Percentiles rank a stretch among this genome's conserved stretches.
phyloP scores from a whole-genome alignment of 2,888 invertebrate genomes.

The Coelinius sp. region DNA sequence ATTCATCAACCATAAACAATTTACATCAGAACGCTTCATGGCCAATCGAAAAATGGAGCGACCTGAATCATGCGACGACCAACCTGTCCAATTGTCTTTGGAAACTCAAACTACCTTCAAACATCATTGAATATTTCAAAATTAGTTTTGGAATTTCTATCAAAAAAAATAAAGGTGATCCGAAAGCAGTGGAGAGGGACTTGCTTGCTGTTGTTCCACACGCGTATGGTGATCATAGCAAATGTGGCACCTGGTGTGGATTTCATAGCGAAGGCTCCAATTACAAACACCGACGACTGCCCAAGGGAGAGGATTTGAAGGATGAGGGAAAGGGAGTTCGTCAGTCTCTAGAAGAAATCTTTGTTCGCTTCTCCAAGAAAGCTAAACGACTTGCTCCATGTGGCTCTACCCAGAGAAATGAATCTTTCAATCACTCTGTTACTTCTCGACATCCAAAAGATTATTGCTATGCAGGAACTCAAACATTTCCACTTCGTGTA shows the following conservation, averaged over 20 bases:
- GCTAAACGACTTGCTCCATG: conserved; percentile 44
- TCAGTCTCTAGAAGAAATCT: conserved; percentile 32
- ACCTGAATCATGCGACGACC: conserved; percentile 39
- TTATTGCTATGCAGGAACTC: conserved; percentile 46
- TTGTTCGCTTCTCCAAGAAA: conserved; percentile 40
- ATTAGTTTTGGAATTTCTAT: conserved; percentile 41
- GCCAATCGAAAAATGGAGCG: conserved; percentile 37
- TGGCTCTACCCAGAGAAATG: conserved; percentile 44
- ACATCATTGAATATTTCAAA: conserved; percentile 39
- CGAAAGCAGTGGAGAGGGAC: conserved; percentile 31
- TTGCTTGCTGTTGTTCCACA: conserved; percentile 38
- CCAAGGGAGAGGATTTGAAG: conserved; percentile 33
- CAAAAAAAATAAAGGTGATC: conserved; percentile 39
- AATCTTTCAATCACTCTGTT: conserved; percentile 42
- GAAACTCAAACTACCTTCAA: conserved; percentile 32
- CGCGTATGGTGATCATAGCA: conserved; percentile 39
- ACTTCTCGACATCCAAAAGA: conserved; percentile 40
- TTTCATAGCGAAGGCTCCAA: conserved; percentile 38
- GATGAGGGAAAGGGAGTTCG: background rate
- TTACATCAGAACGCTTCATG: conserved; percentile 30
- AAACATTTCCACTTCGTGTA: conserved; percentile 42
- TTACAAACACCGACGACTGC: conserved; percentile 34
- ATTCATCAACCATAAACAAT: conserved; percentile 42
- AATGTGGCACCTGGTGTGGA: conserved; percentile 40
- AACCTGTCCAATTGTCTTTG: conserved; percentile 42